Conservation (phyloP, 2,888 invertebrate species). For the Dexiosoma caninum region DNA sequence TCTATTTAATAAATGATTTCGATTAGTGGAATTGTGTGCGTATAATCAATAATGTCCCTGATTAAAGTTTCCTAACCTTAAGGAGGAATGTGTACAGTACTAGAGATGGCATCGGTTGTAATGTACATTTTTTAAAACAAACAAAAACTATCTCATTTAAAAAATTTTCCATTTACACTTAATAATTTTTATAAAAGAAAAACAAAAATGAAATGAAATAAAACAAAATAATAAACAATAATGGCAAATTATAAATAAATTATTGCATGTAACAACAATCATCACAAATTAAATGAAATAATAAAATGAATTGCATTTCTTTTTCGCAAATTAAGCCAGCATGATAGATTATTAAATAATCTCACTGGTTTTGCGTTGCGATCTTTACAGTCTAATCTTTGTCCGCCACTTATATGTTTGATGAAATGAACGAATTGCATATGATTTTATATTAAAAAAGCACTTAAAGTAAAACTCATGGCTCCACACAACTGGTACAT, state of each 20-base stretch:
- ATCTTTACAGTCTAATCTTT: slow-evolving; percentile 19
- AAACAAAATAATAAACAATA: slow-evolving; percentile 7
- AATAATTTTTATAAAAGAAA: too few relatives aligned
- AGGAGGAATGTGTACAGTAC: neutral
- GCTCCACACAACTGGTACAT: neutral
- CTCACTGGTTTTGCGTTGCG: neutral
- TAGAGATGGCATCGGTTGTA: neutral
- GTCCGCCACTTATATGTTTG: neutral
- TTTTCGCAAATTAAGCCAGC: neutral
- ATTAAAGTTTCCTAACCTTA: slow-evolving; percentile 42
- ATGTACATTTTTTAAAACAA: neutral
- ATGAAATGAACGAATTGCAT: neutral
- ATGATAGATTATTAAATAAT: neutral
- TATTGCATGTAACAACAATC: slow-evolving; percentile 22
- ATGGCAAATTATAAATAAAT: slow-evolving; percentile 41
- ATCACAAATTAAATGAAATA: slow-evolving; percentile 2
- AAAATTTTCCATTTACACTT: slow-evolving; percentile 55
- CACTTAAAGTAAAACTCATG: neutral
- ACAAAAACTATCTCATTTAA: slow-evolving; percentile 28
- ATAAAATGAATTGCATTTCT: neutral
- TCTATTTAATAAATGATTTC: neutral
- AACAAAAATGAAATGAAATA: neutral
- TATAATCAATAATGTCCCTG: slow-evolving; percentile 1
- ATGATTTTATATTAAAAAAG: neutral
- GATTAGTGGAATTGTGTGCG: neutral